These are phyloP conservation scores for Leptinotarsa tumamoca DNA, from an alignment of 2,888 invertebrate species.

Conservation along the genomic window DNA sequence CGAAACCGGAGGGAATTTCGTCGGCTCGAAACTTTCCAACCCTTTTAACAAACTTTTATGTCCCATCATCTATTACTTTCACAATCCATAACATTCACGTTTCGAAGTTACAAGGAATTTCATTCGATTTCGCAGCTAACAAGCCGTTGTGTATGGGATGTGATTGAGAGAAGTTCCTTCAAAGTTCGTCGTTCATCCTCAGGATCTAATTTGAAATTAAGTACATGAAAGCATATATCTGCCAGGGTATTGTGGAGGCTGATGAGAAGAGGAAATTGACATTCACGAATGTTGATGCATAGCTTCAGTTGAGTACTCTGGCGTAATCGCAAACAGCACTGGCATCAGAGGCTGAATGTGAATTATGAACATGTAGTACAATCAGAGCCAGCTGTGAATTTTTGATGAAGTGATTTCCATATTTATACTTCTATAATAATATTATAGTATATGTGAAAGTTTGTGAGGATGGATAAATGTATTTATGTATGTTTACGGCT, in stretches of 20 bases:
- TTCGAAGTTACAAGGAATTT: slow-evolving; percentile 9
- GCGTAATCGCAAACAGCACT: not conserved
- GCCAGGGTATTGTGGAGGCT: not conserved
- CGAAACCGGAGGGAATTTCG: slow-evolving; percentile 10
- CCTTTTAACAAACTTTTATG: slow-evolving; percentile 12
- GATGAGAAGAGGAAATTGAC: slow-evolving; percentile 9
- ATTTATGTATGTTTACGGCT: too few species aligned
- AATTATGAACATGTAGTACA: not conserved
- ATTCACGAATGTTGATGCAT: slow-evolving; percentile 12
- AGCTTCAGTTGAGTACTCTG: not conserved
- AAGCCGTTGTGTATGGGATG: slow-evolving; percentile 13
- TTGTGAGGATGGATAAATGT: too few species aligned
- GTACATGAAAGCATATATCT: slow-evolving; percentile 10
- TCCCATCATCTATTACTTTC: slow-evolving; percentile 13
- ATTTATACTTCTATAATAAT: not conserved
- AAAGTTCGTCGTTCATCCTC: slow-evolving; percentile 9
- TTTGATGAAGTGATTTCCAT: not conserved
- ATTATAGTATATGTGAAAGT: too few species aligned
- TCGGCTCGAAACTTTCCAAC: not conserved
- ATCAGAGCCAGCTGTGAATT: not conserved
- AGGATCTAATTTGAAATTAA: slow-evolving; percentile 11
- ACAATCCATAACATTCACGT: slow-evolving; percentile 15
- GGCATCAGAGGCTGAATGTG: not conserved
- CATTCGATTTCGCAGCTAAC: slow-evolving; percentile 12
- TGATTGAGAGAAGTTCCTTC: not conserved